A percentile compares a stretch with the other conserved stretches of the same genome.
Conservation (phyloP, 2,797 vertebrate species). For the Typhlichthys subterraneus region DNA sequence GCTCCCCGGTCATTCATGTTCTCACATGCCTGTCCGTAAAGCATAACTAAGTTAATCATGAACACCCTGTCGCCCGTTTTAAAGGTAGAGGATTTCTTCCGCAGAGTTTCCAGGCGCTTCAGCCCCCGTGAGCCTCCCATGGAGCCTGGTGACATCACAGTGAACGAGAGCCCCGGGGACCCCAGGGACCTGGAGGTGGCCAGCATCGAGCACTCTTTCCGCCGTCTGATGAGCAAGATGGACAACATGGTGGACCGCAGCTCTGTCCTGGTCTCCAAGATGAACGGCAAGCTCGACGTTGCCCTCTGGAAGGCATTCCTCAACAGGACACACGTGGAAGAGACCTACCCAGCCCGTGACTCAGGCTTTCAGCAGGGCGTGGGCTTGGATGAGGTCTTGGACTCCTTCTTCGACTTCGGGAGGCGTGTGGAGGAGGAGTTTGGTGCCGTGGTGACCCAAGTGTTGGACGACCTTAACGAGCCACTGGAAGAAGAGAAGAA, state of each 20-base stretch:
- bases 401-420: conserved; percentile 85
- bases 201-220: conserved; percentile 83
- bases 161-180: conserved; percentile 65
- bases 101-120: conserved; percentile 78
- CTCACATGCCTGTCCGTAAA: no score
- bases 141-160: conserved; percentile 53
- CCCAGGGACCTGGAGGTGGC: conserved; percentile 68
- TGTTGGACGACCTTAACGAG: conserved; percentile 73
- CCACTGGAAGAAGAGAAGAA: conserved; percentile 60
- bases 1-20: no score
- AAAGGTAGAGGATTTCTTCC: conserved; percentile 86
- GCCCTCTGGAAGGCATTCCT: conserved; percentile 81
- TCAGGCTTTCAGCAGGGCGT: conserved; percentile 74
- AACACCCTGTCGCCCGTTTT: neutral
- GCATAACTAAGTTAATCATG: neutral
- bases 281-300: conserved; percentile 81
- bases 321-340: conserved; percentile 56
- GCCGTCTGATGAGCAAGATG: conserved; percentile 71
- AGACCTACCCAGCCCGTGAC: conserved; percentile 55
- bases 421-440: conserved; percentile 83
- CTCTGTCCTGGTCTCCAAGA: conserved; percentile 76
- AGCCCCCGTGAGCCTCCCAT: conserved; percentile 57
- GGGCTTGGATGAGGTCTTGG: conserved; percentile 81
- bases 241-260: conserved; percentile 80
- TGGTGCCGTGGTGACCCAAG: conserved; percentile 78